Conservation (phyloP, 1,140 invertebrate genomes). For the Lepidurus couesii region DNA sequence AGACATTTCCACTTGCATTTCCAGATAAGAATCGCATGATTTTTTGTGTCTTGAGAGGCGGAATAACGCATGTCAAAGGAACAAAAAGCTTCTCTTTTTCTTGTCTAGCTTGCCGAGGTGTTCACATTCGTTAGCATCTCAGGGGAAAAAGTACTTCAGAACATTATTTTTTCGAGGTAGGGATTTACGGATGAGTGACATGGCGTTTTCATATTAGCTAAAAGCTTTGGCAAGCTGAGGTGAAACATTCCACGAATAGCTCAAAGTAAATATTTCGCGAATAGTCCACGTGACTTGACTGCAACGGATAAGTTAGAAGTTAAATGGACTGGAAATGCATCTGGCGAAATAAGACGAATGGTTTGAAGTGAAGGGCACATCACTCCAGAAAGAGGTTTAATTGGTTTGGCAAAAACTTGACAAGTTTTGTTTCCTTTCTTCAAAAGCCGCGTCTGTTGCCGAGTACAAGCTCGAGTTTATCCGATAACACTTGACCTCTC, state of each 20-base stretch:
- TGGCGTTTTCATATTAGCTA: background rate
- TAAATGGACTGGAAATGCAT: background rate
- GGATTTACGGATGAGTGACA: conserved; percentile 19
- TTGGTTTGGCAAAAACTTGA: background rate
- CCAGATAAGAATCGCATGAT: background rate
- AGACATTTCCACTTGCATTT: background rate
- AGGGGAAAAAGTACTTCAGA: background rate
- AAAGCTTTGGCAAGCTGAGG: background rate
- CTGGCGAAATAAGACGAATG: conserved; percentile 5
- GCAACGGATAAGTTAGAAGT: background rate
- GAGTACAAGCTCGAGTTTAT: background rate
- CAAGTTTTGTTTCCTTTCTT: background rate
- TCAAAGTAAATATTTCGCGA: background rate
- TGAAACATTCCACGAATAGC: background rate
- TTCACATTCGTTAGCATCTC: background rate
- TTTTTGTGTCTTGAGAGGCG: background rate
- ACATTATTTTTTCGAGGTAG: background rate
- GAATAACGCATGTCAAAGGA: background rate
- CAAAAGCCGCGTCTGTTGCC: background rate
- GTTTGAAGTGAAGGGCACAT: background rate
- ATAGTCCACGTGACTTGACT: background rate
- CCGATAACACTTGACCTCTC: conserved; percentile 1
- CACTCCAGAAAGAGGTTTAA: background rate
- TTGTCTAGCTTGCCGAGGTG: background rate
- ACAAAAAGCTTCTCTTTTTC: conserved; percentile 2